These are phyloP conservation scores for Enchytraeus crypticus DNA, from an alignment of 2,888 invertebrate genomes.

Conservation along the genomic window DNA sequence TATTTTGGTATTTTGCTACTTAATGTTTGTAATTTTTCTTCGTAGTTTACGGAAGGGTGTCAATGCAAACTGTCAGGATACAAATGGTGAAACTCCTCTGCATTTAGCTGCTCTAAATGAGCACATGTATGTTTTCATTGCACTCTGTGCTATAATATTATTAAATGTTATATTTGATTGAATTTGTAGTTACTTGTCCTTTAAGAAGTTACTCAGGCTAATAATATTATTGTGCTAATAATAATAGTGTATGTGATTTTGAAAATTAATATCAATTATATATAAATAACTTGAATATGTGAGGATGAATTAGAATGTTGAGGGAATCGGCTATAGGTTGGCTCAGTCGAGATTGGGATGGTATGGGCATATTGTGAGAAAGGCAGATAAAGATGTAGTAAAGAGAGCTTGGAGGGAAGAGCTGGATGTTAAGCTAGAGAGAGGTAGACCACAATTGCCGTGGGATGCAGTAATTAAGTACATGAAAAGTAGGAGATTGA, in stretches of 20 bases:
- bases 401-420: too few species aligned
- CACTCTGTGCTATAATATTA: too few species aligned
- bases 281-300: not conserved
- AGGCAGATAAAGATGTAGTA: too few species aligned
- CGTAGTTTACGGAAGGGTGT: slow-evolving; percentile 52
- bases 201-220: not conserved
- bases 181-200: not conserved
- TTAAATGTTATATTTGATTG: not conserved
- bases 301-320: not conserved
- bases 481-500: too few species aligned
- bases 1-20: too few species aligned
- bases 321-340: too few species aligned
- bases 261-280: not conserved
- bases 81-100: slow-evolving; percentile 82
- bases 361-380: too few species aligned
- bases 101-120: slow-evolving; percentile 90
- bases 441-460: too few species aligned
- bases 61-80: slow-evolving; percentile 85
- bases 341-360: too few species aligned
- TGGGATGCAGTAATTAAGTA: too few species aligned
- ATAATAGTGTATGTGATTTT: not conserved
- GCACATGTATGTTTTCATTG: slow-evolving; percentile 76
- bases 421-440: too few species aligned
- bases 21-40: not conserved
- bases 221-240: not conserved